Percentiles rank a stretch among this genome's conserved stretches.
phyloP scores from a whole-genome alignment of 1,140 invertebrate species.

The Anthonomus grandis region DNA sequence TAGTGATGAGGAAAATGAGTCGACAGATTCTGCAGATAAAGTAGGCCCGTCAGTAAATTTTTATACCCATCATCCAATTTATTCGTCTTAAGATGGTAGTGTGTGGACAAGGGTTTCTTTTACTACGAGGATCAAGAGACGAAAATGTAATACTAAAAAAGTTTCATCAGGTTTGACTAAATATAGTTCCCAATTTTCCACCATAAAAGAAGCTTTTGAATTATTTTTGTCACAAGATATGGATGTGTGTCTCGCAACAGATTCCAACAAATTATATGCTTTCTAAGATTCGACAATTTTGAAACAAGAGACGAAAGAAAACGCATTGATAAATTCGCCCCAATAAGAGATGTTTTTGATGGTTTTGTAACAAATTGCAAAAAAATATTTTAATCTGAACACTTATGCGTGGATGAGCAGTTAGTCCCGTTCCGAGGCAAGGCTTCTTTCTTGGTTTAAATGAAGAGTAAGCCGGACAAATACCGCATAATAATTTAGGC shows the following conservation, averaged over 20 bases:
- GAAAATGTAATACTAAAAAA: no score
- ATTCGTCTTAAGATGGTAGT: no score
- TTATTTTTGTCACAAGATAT: conserved; percentile 6
- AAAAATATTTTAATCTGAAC: conserved; percentile 33
- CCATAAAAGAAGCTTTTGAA: conserved; percentile 7
- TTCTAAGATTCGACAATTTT: conserved; percentile 36
- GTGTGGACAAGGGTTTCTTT: no score
- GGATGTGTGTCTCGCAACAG: conserved; percentile 21
- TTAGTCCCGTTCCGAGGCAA: conserved; percentile 31
- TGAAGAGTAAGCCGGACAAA: conserved; percentile 38
- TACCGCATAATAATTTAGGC: conserved; percentile 45
- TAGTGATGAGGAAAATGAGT: conserved; percentile 14
- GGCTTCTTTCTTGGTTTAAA: conserved; percentile 33
- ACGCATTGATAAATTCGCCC: conserved; percentile 42
- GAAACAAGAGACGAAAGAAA: conserved; percentile 29
- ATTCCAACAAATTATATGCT: conserved; percentile 17
- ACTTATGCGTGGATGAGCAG: conserved; percentile 31
- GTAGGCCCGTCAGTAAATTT: conserved; percentile 16
- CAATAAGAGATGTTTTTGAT: conserved; percentile 42
- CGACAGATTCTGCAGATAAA: conserved; percentile 15
- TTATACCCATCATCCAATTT: conserved; percentile 3
- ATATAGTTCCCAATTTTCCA: conserved; percentile 2
- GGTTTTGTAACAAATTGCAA: no score
- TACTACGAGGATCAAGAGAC: background rate
- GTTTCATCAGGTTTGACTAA: no score